Percentiles rank a stretch among this genome's conserved stretches.
Evolutionary conservation across 2,797 vertebrate genomes (phyloP).

Genomic region (Botia kubotai): DNA sequence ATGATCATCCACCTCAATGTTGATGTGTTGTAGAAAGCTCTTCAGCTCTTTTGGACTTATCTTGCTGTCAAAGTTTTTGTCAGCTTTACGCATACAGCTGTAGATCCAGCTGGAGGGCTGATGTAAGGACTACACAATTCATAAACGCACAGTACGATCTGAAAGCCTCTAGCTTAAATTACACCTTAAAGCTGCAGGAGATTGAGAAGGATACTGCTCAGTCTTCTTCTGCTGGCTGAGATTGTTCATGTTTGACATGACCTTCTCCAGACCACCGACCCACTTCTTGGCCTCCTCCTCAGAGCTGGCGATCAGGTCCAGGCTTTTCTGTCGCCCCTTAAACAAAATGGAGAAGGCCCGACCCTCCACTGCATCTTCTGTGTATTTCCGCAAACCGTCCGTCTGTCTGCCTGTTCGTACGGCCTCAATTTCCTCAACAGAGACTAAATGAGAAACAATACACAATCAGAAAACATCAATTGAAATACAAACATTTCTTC

Average conservation of each 20-base stretch:
- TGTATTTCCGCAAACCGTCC: slow-evolving; percentile 89
- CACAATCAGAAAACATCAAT: background rate
- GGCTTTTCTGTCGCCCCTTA: slow-evolving; percentile 87
- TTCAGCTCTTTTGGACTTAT: slow-evolving; percentile 90
- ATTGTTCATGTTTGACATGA: slow-evolving; percentile 77
- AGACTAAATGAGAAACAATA: slow-evolving; percentile 78
- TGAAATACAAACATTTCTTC: too few species aligned
- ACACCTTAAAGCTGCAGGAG: background rate
- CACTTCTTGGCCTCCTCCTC: slow-evolving; percentile 88
- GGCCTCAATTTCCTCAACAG: slow-evolving; percentile 87
- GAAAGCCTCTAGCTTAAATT: background rate
- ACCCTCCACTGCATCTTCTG: slow-evolving; percentile 82
- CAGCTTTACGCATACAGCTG: slow-evolving; percentile 90
- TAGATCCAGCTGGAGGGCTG: slow-evolving; percentile 88
- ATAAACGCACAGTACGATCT: background rate
- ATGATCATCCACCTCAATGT: slow-evolving; percentile 86
- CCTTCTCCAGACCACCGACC: slow-evolving; percentile 86
- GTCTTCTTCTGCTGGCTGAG: slow-evolving; percentile 85
- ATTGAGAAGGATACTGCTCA: slow-evolving; percentile 91
- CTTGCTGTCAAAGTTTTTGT: slow-evolving; percentile 91
- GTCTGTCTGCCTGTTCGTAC: slow-evolving; percentile 91
- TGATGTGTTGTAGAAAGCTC: slow-evolving; percentile 88
- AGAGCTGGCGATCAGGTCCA: slow-evolving; percentile 90
- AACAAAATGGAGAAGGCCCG: slow-evolving; percentile 94
- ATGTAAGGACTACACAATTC: slow-evolving; percentile 77